These are phyloP conservation scores for Threskiornis aethiopicus DNA, from an alignment of 2,797 vertebrate genomes.

Conservation along the genomic window DNA sequence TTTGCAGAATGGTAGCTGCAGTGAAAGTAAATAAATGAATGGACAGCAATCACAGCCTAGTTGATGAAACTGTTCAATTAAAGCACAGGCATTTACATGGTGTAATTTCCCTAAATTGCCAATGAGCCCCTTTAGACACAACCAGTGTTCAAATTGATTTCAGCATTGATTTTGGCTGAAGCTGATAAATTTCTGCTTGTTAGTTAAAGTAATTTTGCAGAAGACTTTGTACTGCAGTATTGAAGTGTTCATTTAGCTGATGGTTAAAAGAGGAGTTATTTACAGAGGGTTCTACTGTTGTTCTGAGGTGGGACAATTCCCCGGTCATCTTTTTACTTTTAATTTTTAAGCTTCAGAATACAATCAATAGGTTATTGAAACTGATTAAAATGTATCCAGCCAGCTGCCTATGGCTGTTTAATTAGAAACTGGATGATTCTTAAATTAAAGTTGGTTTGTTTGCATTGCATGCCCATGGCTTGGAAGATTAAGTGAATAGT, in stretches of 20 bases:
- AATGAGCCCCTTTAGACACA: conserved; percentile 86
- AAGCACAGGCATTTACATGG: conserved; percentile 88
- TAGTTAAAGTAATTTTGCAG: conserved; percentile 91
- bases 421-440: conserved; percentile 84
- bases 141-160: conserved; percentile 89
- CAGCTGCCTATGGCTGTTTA: conserved; percentile 84
- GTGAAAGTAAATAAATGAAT: conserved; percentile 87
- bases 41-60: conserved; percentile 86
- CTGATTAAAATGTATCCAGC: conserved; percentile 87
- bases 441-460: conserved; percentile 82
- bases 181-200: conserved; percentile 92
- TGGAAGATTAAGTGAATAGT: conserved; percentile 36
- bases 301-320: conserved; percentile 83
- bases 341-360: conserved; percentile 83
- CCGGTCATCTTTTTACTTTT: conserved; percentile 84
- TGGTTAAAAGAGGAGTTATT: conserved; percentile 88
- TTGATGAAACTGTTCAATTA: conserved; percentile 89
- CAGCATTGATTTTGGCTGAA: conserved; percentile 89
- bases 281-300: conserved; percentile 80
- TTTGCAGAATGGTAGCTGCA: conserved; percentile 72
- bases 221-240: conserved; percentile 83
- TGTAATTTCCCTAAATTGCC: conserved; percentile 91
- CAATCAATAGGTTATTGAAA: conserved; percentile 86
- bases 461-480: conserved; percentile 35
- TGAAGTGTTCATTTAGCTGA: conserved; percentile 88